Evolutionary conservation across 1,140 invertebrate species (phyloP), one percentile per base, ranked within the genome.

Genomic region (Heliconius hermathena): DNA sequence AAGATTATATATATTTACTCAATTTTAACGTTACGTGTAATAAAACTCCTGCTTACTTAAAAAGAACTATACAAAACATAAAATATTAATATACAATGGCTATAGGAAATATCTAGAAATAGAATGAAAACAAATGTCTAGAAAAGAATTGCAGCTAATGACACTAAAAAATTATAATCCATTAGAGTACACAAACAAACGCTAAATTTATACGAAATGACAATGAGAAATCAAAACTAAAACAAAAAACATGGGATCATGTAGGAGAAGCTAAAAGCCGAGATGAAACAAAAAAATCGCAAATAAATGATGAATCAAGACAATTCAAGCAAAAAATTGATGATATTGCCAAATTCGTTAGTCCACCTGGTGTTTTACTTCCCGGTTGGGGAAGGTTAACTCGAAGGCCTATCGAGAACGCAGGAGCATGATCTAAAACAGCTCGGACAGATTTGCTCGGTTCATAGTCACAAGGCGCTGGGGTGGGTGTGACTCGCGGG

Each of bases 401-500:
- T 82, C 96, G 96, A 74, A 96, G 89, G 11, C 96, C 96, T 87
- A 96, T 97, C 3, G 97, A 97, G 85, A 96, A 97, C 79, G 96
- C 96, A 49, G 97, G 97, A 5, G 96, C 96, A 81, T 95, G 95
- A 82, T 96, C 96, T 79, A 96, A 95, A 4, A 97, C 95, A 0
- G 96, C 95, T 86, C 96, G 96, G 66, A 96, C 96, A 1, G 96
- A 96, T 79, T 96, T 97, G 85, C 97, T 96, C 0, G 98, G 97
- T 94, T 97, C 96, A 95, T 99, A 96, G 94, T 98, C 96, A 77
- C 98, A 96, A 73, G 98, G 96, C 83, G 98, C 97, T 1, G 98
- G 98, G 22, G 98, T 98, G 9, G 96, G 95, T 82, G 97, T 97
- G 0, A 95, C 86, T 83, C 96, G 96, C 5, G 95, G 94, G 36